phyloP scores from a whole-genome alignment of 2,113 vertebrate genomes.

The Sminthopsis crassicaudata region DNA sequence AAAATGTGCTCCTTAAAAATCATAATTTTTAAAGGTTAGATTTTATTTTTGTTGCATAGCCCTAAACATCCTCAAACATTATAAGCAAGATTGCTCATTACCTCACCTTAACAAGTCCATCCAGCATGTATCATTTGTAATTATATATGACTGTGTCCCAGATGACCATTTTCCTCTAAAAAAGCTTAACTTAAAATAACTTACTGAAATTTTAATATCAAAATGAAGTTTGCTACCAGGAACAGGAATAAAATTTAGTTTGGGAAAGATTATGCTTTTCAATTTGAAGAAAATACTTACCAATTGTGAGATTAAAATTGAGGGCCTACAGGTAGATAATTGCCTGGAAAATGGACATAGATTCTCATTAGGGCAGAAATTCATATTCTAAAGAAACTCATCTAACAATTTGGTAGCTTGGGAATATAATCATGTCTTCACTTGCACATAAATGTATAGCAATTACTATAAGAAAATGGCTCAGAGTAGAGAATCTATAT shows the following conservation, averaged over 20 bases:
- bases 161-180: neutral
- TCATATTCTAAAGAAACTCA: constrained; percentile 5
- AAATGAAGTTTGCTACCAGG: neutral
- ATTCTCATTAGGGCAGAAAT: constrained; percentile 7
- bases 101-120: neutral
- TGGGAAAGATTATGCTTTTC: neutral
- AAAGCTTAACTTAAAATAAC: neutral
- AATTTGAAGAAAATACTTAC: constrained; percentile 22
- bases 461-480: neutral
- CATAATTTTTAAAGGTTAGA: neutral
- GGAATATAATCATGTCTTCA: neutral
- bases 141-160: neutral
- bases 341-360: constrained; percentile 11
- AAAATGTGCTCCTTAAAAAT: neutral
- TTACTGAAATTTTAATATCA: neutral
- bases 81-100: neutral
- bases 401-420: neutral
- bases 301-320: constrained; percentile 12
- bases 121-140: neutral
- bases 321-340: constrained; percentile 19
- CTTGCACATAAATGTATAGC: neutral
- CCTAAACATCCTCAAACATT: neutral
- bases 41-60: neutral
- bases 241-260: neutral
- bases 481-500: constrained; percentile 23